A percentile compares a stretch with the other conserved stretches of the same genome.
These are phyloP conservation scores for Laspeyria flexula DNA, from an alignment of 2,888 invertebrate genomes.

Conservation along the genomic window DNA sequence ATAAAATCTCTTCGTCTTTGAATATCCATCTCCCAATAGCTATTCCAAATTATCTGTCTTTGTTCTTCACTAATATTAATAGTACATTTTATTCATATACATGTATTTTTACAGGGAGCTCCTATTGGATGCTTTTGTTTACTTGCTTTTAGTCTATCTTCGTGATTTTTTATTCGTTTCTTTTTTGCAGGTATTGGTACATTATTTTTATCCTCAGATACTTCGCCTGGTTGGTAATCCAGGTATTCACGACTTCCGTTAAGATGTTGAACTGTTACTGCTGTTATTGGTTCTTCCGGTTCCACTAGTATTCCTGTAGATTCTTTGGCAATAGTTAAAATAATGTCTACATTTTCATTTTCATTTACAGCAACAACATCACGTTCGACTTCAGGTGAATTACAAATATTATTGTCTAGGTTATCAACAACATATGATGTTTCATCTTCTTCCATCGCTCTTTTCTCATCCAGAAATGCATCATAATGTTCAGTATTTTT, in stretches of 20 bases:
- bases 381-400: background rate
- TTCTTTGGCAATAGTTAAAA: background rate
- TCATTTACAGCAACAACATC: background rate
- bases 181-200: background rate
- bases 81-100: background rate
- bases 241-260: background rate
- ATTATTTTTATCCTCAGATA: constrained; percentile 1
- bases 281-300: background rate
- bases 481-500: background rate
- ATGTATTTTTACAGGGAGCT: constrained; percentile 1
- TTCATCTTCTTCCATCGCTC: too few relatives aligned
- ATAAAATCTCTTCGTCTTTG: constrained; percentile 1
- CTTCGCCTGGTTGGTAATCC: background rate
- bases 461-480: background rate
- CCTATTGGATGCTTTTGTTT: constrained; percentile 1
- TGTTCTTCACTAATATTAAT: constrained; percentile 2
- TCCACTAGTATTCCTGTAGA: background rate
- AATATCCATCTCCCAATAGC: background rate
- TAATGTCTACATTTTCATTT: background rate
- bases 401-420: background rate
- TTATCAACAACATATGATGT: background rate
- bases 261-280: background rate
- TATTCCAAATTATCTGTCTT: background rate
- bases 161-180: background rate
- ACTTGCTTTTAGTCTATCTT: background rate